phyloP scores from a whole-genome alignment of 2,113 vertebrate species.

The Gila orcuttii region DNA sequence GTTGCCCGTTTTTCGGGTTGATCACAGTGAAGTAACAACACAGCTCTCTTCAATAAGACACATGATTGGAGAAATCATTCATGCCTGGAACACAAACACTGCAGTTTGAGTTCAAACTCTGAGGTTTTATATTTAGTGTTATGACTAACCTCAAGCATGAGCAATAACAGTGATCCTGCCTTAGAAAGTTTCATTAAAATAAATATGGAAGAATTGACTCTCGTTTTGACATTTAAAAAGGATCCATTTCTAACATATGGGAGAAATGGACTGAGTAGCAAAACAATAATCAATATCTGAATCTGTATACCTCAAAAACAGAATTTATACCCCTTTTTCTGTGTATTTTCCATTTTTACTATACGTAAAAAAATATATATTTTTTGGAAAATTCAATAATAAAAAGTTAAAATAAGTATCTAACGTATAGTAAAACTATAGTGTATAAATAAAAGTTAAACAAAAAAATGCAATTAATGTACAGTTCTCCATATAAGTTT shows the following conservation, averaged over 20 bases:
- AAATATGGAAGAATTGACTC: not conserved
- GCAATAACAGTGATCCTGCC: not conserved
- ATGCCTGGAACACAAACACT: not conserved
- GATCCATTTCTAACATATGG: not conserved
- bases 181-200: not conserved
- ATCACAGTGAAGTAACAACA: no score
- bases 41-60: no score
- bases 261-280: no score
- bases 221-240: not conserved
- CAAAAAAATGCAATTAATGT: not conserved
- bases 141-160: not conserved
- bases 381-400: not conserved
- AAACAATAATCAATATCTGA: not conserved
- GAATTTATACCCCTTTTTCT: not conserved
- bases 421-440: no score
- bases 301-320: not conserved
- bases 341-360: not conserved
- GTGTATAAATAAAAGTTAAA: no score
- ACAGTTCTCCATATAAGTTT: not conserved
- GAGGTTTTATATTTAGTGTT: not conserved
- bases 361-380: not conserved
- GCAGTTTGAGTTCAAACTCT: not conserved
- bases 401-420: no score
- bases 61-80: not conserved
- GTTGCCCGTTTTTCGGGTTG: not conserved